Base-by-base conservation (phyloP, 1,140 invertebrate genomes). In the Bombyx mandarina region DNA sequence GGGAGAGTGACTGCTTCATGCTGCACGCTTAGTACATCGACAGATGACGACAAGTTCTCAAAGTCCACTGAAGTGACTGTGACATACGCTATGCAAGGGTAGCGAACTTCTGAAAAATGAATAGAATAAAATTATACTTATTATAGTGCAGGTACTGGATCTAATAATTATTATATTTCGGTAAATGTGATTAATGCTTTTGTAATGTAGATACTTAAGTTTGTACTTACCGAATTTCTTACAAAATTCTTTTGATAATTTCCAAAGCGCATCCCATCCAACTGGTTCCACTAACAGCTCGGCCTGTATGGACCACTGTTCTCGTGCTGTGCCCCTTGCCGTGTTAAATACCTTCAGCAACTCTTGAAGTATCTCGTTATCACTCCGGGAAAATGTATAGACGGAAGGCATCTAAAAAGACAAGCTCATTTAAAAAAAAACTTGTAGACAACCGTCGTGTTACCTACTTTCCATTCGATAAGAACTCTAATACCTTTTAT, bases 181-280 rank as follows among this genome's bases (percentile, higher is more conserved):
- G 4, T 50, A 50, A 50, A 7, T 50, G 48, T 50, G n/a, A 47
- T 47, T 10, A 47, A 10, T 47, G 6, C n/a, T 47, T 10, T 3
- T 47, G 8, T 47, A 10, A 47, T 47, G 45, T 9, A 47, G 2
- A 10, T 7, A 18, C 1, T 35, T 53, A 43, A n/a, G 8, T 43
- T 54, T 54, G 8, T 18, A 67, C 78, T 64, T 69, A 85, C 84
- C 80, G 72, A 87, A 86, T 46, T 77, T 84, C 56, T 83, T 86
- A 60, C 84, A 87, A 57, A 82, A 86, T 8, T 77, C 67, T 53
- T 87, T 87, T 7, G 84, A 86, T 7, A 87, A 69, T 60, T 86
- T 86, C 84, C 84, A 87, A 7, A 87, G 47, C 5, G 79, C 81
- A 60, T 86, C 80, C 82, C 82, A 86, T 2, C 84, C 84, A 0